A percentile compares a stretch with the other conserved stretches of the same genome.
Evolutionary conservation across 2,113 vertebrate genomes (phyloP).

Genomic region (Vulpes lagopus): DNA sequence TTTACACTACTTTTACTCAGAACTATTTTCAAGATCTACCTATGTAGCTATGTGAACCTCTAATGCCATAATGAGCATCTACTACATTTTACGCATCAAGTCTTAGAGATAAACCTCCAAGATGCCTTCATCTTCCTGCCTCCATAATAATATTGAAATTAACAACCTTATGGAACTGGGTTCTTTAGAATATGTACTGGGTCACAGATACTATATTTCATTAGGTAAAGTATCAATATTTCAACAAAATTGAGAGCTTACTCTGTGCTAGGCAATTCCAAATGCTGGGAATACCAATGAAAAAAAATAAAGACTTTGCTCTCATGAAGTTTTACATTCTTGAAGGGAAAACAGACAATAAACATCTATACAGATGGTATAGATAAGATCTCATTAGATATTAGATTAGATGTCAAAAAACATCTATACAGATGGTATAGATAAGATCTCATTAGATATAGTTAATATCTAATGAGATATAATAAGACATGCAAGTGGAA

Average conservation of each 20-base stretch:
- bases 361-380: not conserved
- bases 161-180: not conserved
- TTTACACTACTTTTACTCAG: constrained; percentile 22
- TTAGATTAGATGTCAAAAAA: too few relatives aligned
- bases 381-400: too few relatives aligned
- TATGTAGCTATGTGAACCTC: not conserved
- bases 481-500: not conserved
- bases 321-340: not conserved
- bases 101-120: not conserved
- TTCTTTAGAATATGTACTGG: not conserved
- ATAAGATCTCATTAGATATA: too few relatives aligned
- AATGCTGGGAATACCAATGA: not conserved
- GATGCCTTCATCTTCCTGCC: not conserved
- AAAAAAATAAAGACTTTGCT: not conserved
- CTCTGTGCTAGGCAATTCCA: not conserved
- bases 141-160: not conserved
- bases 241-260: not conserved
- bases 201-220: not conserved
- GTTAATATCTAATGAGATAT: not conserved
- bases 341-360: not conserved
- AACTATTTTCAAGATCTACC: constrained; percentile 17
- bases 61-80: not conserved
- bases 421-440: too few relatives aligned
- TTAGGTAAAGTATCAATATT: not conserved
- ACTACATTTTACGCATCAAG: not conserved